These are phyloP conservation scores for Pelobates fuscus DNA, from an alignment of 2,113 vertebrate species.

Conservation along the genomic window DNA sequence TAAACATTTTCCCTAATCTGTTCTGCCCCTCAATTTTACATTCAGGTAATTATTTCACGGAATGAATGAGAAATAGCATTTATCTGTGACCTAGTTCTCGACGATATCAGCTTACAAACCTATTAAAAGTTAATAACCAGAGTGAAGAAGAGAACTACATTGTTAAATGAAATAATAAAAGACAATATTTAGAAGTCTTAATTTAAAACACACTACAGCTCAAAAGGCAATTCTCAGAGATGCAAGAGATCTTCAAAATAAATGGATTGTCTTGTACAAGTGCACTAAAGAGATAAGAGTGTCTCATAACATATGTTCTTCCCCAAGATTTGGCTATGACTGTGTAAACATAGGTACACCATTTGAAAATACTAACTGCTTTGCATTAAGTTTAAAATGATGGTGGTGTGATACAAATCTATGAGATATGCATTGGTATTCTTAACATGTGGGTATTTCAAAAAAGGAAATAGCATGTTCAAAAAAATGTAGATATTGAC, in stretches of 20 bases:
- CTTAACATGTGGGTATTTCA: no score
- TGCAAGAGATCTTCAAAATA: constrained; percentile 6
- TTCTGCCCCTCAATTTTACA: no score
- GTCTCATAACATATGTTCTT: constrained; percentile 1
- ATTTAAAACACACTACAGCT: neutral
- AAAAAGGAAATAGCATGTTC: no score
- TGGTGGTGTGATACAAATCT: no score
- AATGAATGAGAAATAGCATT: no score
- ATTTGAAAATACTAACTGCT: no score
- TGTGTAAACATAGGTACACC: neutral
- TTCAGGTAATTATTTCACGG: no score
- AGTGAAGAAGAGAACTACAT: neutral
- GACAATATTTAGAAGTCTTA: constrained; percentile 32
- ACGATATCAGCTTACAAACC: neutral
- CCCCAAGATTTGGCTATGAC: neutral
- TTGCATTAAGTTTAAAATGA: no score
- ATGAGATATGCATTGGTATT: no score
- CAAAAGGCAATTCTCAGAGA: constrained; percentile 17
- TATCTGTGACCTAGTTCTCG: no score
- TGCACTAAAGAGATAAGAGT: constrained; percentile 19
- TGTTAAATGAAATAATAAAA: constrained; percentile 19
- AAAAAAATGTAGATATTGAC: no score
- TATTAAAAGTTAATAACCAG: constrained; percentile 12
- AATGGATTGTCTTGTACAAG: constrained; percentile 22
- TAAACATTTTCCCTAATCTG: no score